Evolutionary conservation across 1,140 invertebrate species (phyloP).

Genomic region (Drosophila varians): DNA sequence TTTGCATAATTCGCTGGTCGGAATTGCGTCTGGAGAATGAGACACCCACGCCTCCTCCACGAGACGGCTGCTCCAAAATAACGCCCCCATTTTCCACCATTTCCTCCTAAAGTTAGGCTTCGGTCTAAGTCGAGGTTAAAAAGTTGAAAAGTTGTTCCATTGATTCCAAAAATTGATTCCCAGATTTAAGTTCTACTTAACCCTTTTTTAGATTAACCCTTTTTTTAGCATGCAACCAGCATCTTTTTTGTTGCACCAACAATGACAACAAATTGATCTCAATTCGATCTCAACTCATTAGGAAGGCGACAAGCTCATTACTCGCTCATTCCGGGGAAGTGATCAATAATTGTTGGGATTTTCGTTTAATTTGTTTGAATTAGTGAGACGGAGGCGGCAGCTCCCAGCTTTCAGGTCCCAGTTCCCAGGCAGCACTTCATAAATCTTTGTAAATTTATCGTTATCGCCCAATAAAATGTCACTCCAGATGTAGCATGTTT

Average conservation of each 20-base stretch:
- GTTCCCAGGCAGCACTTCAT: conserved; percentile 60
- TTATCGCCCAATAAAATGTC: conserved; percentile 80
- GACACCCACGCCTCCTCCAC: conserved; percentile 44
- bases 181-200: not conserved
- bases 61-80: conserved; percentile 4
- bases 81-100: conserved; percentile 24
- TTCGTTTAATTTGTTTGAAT: conserved; percentile 79
- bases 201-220: conserved; percentile 1
- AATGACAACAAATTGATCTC: conserved; percentile 76
- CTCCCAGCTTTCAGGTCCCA: too few species aligned
- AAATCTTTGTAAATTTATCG: conserved; percentile 81
- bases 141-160: too few species aligned
- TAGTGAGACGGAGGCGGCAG: conserved; percentile 50
- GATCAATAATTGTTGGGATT: conserved; percentile 76
- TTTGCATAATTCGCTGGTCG: conserved; percentile 73
- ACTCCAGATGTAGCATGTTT: conserved; percentile 49
- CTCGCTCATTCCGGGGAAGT: conserved; percentile 15
- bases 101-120: conserved; percentile 3
- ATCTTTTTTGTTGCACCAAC: conserved; percentile 60
- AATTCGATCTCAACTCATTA: conserved; percentile 58
- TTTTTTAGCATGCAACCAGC: conserved; percentile 22
- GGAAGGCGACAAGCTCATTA: conserved; percentile 60
- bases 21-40: conserved; percentile 46
- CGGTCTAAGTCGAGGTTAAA: not conserved
- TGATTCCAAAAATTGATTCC: not conserved